phyloP scores from a whole-genome alignment of 2,888 invertebrate genomes.

The Acanthosoma haemorrhoidale region DNA sequence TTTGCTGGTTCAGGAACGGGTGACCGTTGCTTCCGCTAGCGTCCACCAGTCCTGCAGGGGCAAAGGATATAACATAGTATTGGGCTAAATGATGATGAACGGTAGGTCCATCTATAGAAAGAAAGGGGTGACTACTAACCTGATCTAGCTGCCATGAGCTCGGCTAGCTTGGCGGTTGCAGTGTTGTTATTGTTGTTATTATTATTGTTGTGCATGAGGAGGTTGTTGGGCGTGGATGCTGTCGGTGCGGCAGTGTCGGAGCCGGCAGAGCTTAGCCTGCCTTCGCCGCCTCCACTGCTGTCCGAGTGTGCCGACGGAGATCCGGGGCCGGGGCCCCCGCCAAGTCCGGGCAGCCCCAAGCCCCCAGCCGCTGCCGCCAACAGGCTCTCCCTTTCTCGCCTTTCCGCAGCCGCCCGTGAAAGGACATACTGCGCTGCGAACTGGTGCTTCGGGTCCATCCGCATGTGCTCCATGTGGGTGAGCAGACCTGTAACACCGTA shows the following conservation, averaged over 20 bases:
- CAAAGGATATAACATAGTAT: not conserved
- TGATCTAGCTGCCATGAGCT: slow-evolving; percentile 43
- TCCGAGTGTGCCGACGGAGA: slow-evolving; percentile 79
- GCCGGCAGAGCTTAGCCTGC: slow-evolving; percentile 59
- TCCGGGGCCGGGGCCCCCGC: slow-evolving; percentile 35
- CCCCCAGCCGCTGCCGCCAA: slow-evolving; percentile 56
- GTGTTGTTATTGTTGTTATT: slow-evolving; percentile 59
- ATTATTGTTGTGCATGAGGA: slow-evolving; percentile 54
- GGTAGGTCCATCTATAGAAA: too few relatives aligned
- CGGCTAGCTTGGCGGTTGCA: slow-evolving; percentile 45
- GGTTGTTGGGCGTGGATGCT: slow-evolving; percentile 54
- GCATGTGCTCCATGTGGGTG: slow-evolving; percentile 93
- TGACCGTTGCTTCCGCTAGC: slow-evolving; percentile 40
- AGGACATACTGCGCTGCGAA: slow-evolving; percentile 91
- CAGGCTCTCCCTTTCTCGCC: slow-evolving; percentile 73
- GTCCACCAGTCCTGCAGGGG: slow-evolving; percentile 32
- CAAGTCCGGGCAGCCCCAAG: slow-evolving; percentile 37
- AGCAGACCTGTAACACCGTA: slow-evolving; percentile 64
- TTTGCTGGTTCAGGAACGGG: slow-evolving; percentile 40
- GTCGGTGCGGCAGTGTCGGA: slow-evolving; percentile 57
- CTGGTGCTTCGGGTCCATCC: slow-evolving; percentile 94
- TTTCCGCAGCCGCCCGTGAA: slow-evolving; percentile 82
- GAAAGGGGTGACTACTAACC: slow-evolving; percentile 29
- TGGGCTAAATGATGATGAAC: not conserved
- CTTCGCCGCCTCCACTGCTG: slow-evolving; percentile 67